Evolutionary conservation across 2,113 vertebrate genomes (phyloP), one percentile per base, ranked within the genome.

Genomic region (Leucosticte australis): DNA sequence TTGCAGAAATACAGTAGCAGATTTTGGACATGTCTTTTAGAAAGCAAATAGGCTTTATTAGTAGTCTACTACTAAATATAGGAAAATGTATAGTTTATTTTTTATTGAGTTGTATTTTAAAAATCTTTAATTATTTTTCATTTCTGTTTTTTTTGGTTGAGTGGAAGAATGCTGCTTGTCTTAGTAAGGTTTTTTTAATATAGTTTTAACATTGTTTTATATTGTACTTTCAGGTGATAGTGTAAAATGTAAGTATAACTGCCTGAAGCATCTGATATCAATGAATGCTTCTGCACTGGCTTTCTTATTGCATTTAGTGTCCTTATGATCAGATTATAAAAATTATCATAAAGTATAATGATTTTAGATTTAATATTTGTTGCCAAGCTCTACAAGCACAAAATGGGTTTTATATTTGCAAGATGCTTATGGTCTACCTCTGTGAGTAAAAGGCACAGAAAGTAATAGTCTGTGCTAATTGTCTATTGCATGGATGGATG

Each of bases 21-120:
- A 94, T 75, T 83, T 96, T 96, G 78, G 69, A 86, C 11, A 19
- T 69, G 46, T 77, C 35, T 80, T 92, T 73, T 81, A 35, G 92
- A 97, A 96, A 84, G 37, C 15, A 23, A 93, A 78, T 89, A 74
- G 67, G 24, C 2, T 37, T 85, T 33, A 31, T 77, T 69, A 63
- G 16, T 70, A 62, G 18, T 59, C 9, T 55, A 0, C 73, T 88
- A 35, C 11, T 80, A 92, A 65, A 88, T 39, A 65, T 7, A 23
- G 22, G 28, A n/a, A 68, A 85, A 19, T 12, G 21, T 11, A 16
- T 15, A 2, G n/a, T 39, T 70, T 50, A 9, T 42, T 78, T 76
- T 83, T 81, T 68, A 60, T 68, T 69, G 27, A 47, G 8, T 56
- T 56, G 5, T 50, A 23, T 89, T 60, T 83, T 44, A 5, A 47